Conservation (phyloP, 1,140 invertebrate species). For the Stenopsyche tienmushanensis region DNA sequence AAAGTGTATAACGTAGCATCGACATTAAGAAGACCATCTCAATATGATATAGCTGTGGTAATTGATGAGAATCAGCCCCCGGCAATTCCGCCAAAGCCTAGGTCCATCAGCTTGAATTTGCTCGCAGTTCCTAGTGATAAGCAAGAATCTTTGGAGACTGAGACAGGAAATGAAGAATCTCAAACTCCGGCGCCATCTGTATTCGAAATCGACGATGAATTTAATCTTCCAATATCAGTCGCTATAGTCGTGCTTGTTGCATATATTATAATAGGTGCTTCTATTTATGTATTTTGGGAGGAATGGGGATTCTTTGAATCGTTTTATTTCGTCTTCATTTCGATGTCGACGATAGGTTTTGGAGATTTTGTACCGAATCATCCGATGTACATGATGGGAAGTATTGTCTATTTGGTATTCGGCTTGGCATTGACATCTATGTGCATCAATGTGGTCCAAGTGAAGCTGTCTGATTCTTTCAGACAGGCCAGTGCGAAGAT, state of each 20-base stretch:
- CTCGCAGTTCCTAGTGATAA: conserved; percentile 22
- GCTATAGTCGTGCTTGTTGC: conserved; percentile 77
- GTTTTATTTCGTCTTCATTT: conserved; percentile 94
- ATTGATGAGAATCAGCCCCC: conserved; percentile 42
- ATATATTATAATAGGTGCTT: conserved; percentile 84
- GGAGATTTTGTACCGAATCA: conserved; percentile 87
- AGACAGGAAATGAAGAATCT: conserved; percentile 51
- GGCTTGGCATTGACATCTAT: conserved; percentile 93
- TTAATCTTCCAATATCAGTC: conserved; percentile 86
- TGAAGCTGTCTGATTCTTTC: conserved; percentile 79
- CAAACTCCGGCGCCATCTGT: conserved; percentile 71
- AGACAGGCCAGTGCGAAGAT: conserved; percentile 82
- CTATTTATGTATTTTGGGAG: conserved; percentile 77
- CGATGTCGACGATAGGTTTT: conserved; percentile 90
- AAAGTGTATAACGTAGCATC: conserved; percentile 73
- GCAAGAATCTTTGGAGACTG: conserved; percentile 44
- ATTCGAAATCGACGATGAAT: conserved; percentile 85
- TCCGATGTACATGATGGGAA: conserved; percentile 89
- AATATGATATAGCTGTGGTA: conserved; percentile 60
- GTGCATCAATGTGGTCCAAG: conserved; percentile 96
- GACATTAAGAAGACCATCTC: conserved; percentile 69
- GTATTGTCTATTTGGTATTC: conserved; percentile 91
- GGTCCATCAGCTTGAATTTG: conserved; percentile 25
- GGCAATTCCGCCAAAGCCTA: conserved; percentile 49
- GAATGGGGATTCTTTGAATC: conserved; percentile 83